These are phyloP conservation scores for Cyclina sinensis DNA, from an alignment of 1,140 invertebrate genomes.

Conservation along the genomic window DNA sequence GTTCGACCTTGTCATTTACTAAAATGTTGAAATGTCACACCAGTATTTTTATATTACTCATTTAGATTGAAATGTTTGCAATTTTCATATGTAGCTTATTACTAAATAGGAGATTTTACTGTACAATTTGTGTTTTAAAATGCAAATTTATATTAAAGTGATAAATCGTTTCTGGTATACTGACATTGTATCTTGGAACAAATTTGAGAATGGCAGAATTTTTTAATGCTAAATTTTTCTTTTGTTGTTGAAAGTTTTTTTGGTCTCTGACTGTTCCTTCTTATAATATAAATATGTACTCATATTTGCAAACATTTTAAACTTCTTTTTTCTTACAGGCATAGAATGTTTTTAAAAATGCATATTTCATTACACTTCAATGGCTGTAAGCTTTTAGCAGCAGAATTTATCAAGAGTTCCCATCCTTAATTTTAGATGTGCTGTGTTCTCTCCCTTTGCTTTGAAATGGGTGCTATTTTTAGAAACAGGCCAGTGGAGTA, in stretches of 20 bases:
- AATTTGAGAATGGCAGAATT: too few relatives aligned
- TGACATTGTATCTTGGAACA: too few relatives aligned
- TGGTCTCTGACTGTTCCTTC: too few relatives aligned
- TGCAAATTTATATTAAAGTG: too few relatives aligned
- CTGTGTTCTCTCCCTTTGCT: neutral
- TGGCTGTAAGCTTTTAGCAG: constrained; percentile 23
- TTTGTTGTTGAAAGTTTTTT: too few relatives aligned
- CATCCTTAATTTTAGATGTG: constrained; percentile 30
- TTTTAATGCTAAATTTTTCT: too few relatives aligned
- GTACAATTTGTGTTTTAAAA: too few relatives aligned
- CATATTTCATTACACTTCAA: neutral
- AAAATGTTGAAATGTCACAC: constrained; percentile 52
- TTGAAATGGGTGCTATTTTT: constrained; percentile 7
- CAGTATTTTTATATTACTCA: neutral
- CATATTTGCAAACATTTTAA: neutral
- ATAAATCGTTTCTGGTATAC: too few relatives aligned
- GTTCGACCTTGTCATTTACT: constrained; percentile 1
- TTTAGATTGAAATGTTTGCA: neutral
- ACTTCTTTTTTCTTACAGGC: neutral
- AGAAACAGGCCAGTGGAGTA: neutral
- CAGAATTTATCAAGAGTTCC: neutral
- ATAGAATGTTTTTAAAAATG: neutral
- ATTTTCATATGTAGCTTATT: neutral
- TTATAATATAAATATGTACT: too few relatives aligned
- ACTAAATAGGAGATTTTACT: too few relatives aligned